phyloP scores from a whole-genome alignment of 2,797 vertebrate genomes.

The Lepus oiostolus region DNA sequence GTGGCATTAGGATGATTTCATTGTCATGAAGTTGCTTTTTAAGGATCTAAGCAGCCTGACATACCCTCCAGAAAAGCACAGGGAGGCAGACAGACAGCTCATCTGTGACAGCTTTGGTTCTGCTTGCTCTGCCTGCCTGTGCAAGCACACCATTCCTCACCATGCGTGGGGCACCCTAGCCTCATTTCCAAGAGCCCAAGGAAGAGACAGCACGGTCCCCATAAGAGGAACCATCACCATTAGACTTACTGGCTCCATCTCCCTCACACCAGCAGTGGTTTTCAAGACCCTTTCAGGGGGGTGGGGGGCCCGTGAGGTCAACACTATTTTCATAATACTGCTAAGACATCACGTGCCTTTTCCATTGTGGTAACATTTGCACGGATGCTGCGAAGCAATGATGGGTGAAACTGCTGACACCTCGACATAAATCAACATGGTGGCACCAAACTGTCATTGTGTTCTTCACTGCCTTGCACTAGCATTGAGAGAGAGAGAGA shows the following conservation, averaged over 20 bases:
- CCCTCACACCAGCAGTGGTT: neutral
- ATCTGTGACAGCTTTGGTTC: neutral
- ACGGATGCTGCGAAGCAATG: neutral
- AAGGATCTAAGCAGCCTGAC: neutral
- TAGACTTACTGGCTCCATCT: neutral
- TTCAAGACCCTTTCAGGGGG: neutral
- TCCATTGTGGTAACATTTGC: conserved; percentile 55
- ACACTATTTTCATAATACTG: conserved; percentile 66
- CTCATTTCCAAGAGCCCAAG: neutral
- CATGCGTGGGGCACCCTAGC: neutral
- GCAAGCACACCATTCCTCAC: neutral
- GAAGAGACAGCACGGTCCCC: neutral
- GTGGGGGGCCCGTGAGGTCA: neutral
- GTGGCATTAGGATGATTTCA: neutral
- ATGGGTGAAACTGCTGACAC: conserved; percentile 59
- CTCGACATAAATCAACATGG: conserved; percentile 47
- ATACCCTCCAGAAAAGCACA: neutral
- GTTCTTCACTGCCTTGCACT: neutral
- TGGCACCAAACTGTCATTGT: conserved; percentile 35
- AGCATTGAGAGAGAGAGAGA: neutral
- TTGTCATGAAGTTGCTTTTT: neutral
- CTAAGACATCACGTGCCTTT: conserved; percentile 49
- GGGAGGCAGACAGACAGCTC: neutral
- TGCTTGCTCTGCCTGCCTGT: neutral
- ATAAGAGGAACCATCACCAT: neutral